Evolutionary conservation across 2,888 invertebrate genomes (phyloP), one percentile per base, ranked within the genome.

Genomic region (Nudaria mundana): DNA sequence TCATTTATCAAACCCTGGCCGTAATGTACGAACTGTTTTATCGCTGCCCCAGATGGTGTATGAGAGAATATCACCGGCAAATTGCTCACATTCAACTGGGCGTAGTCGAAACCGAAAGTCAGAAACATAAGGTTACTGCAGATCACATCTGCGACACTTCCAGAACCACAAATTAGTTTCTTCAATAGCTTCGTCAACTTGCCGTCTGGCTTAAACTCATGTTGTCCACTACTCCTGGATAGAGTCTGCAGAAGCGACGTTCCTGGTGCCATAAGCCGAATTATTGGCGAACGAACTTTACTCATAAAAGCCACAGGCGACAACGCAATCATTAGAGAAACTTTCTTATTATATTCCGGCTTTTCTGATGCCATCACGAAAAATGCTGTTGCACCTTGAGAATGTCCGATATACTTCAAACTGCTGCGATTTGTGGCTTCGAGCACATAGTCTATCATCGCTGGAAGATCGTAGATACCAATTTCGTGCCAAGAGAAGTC

Each of bases 401-500:
- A 94, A 71, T 94, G 93, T 0, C 94, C 95, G 5, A 94, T 75
- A 66, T 93, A 94, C 50, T 90, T 90, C 0, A 95, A 34, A n/a
- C 90, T 75, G 3, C 77, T 44, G 23, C 86, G 71, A 0, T 85
- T 78, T 0, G 93, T 94, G 3, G 47, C 38, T 0, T 76, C 55
- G 0, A 93, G 66, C 0, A 93, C 84, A 61, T 92, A 91, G 63
- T 97, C 94, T 20, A 98, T 92, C 83, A 93, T 93, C 0, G 94
- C 92, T 3, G 97, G 95, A 2, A 97, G 63, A 71, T 98, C 97
- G 57, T 88, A 91, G 11, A 81, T 66, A 0, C 94, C 95, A 65
- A 97, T 95, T 68, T 96, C 93, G 68, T 97, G 94, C 92, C 93
- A 97, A 31, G 94, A 94, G 50, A 93, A 94, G 32, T 91, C 78